Evolutionary conservation across 2,888 invertebrate genomes (phyloP), one percentile per base, ranked within the genome.

Genomic region (Amphimallon solstitiale): DNA sequence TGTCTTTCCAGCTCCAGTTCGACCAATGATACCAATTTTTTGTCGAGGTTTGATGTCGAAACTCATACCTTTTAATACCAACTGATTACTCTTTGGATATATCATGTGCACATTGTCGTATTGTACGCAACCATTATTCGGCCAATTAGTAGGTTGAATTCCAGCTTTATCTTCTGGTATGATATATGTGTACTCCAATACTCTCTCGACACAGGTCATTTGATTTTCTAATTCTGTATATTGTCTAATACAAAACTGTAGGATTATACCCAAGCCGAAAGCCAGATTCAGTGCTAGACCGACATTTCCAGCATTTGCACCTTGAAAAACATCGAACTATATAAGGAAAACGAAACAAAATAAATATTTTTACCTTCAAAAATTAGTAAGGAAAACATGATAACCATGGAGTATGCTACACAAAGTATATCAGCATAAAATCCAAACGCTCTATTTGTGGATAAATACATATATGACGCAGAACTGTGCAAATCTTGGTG

Each of bases 151-250:
- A 73, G 60, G 62, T 9, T 76, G 77, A 35, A 62, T 63, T 10
- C 68, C 69, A 3, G 72, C 63, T 72, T 84, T 83, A 5, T 76
- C 72, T 68, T 85, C 82, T 10, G 89, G 75, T n/a, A 84, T 79
- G 0, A 85, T 76, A 35, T 67, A 51, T 19, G 43, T 43, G 63
- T 82, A 81, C 69, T 81, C 82, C 37, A 79, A 37, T 0, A 92
- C 86, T 79, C 95, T 87, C 82, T 98, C 97, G 0, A 97, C 96
- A 6, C 92, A 91, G 1, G 93, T 94, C 93, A 94, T 93, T 72
- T 90, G 90, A 77, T 93, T 94, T 79, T 82, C 82, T n/a, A 82
- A 80, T 81, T 97, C 97, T 0, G 96, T 94, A 75, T 94, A 94
- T 81, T 97, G 96, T 2, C 97, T 85, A 72, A 88, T 85, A 6